Evolutionary conservation across 2,113 vertebrate species (phyloP), one percentile per base, ranked within the genome.

Genomic region (Rhea pennata): DNA sequence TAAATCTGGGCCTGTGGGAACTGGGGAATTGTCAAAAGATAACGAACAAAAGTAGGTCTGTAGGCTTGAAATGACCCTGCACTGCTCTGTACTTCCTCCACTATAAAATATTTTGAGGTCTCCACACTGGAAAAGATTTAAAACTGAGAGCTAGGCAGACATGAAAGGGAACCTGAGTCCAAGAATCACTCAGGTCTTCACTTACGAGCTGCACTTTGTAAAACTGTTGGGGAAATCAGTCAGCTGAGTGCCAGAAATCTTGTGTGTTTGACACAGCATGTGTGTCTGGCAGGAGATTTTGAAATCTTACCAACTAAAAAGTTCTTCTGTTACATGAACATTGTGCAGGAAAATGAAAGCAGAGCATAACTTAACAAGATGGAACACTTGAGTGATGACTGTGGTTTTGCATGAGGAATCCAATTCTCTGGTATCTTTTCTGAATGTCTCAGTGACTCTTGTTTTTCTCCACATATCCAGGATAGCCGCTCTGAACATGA

Each of bases 401-500:
- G n/a, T 10, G 29, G 48, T 21, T 53, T 75, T 59, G 77, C 81
- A 17, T 46, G 84, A 93, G 75, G 46, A 93, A 15, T 67, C 48
- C 23, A 56, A 19, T 15, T 89, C 21, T 86, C 82, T 36, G 75
- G n/a, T 42, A 2, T 73, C 6, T 64, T 88, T 88, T 77, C 51
- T 71, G 46, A 19, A 7, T 42, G 62, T 66, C 56, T 31, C 26
- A 76, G 8, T 80, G 76, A 84, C 69, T 86, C 22, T 56, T 86
- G n/a, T 7, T 58, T 61, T 66, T 76, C 31, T 97, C 70, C 7
- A 0, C 56, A 0, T 87, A 62, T 93, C 33, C 83, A 99, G 99
- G 99, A 99, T 4, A 98, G 99, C 39, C 99, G 98, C 66, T 99
- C 99, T 0, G 99, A 99, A 85, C 99, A 99, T 0, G 99, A 99